Evolutionary conservation across 2,888 invertebrate genomes (phyloP).

Genomic region (Noctua janthe): DNA sequence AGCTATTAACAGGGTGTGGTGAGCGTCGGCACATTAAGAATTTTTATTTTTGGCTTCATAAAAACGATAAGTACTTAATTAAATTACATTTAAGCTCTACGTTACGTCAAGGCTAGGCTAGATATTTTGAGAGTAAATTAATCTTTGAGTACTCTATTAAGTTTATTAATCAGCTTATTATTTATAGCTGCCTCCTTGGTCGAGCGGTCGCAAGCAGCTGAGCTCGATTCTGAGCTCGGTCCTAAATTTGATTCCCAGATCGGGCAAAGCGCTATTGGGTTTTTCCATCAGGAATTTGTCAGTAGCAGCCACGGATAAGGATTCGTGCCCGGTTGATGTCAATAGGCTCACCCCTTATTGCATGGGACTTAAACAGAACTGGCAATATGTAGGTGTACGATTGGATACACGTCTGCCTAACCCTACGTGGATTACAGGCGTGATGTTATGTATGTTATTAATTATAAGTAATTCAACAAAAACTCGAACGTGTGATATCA

Average conservation of each 20-base stretch:
- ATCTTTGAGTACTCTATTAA: conserved; percentile 13
- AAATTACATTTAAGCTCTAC: conserved; percentile 9
- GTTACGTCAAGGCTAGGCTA: not conserved
- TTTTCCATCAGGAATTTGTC: no score
- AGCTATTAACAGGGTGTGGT: conserved; percentile 43
- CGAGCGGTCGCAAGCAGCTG: not conserved
- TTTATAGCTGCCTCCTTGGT: not conserved
- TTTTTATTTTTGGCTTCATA: conserved; percentile 13
- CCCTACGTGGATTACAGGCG: not conserved
- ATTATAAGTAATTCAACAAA: not conserved
- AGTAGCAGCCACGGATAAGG: no score
- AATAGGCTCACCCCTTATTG: no score
- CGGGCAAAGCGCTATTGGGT: no score
- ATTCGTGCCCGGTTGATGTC: no score
- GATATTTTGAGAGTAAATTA: not conserved
- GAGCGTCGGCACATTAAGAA: conserved; percentile 28
- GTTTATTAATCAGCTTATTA: not conserved
- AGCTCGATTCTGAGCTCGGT: no score
- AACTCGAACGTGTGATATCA: conserved; percentile 10
- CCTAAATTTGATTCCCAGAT: no score
- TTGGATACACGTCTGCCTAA: not conserved
- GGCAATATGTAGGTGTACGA: no score
- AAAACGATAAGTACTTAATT: conserved; percentile 43
- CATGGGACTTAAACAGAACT: no score
- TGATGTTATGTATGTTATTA: not conserved